These are phyloP conservation scores for Syngnathoides biaculeatus DNA, from an alignment of 2,113 vertebrate genomes.

Conservation along the genomic window DNA sequence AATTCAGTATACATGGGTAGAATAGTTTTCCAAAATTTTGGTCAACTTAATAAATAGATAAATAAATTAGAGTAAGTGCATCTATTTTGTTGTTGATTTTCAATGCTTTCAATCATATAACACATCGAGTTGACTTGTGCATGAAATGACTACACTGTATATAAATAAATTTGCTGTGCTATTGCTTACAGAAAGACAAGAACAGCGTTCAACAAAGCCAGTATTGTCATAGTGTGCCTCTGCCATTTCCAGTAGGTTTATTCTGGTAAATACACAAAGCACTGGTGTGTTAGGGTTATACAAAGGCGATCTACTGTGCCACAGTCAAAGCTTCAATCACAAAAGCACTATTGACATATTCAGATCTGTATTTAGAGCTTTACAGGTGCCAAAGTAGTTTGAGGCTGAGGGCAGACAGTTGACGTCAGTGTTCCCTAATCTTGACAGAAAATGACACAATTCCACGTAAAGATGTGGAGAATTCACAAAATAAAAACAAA, in stretches of 20 bases:
- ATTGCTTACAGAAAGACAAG: no score
- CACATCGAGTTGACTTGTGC: no score
- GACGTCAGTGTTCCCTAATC: neutral
- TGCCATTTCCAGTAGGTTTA: slow-evolving; percentile 40
- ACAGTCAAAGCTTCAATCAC: slow-evolving; percentile 28
- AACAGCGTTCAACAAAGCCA: slow-evolving; percentile 17
- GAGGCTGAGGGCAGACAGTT: neutral
- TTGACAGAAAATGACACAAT: neutral
- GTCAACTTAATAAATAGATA: no score
- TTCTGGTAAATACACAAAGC: slow-evolving; percentile 38
- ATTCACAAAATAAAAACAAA: neutral
- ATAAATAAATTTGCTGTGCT: neutral
- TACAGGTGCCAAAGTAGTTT: slow-evolving; percentile 6
- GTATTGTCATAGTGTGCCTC: slow-evolving; percentile 9
- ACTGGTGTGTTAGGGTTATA: slow-evolving; percentile 40
- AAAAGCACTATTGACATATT: slow-evolving; percentile 42
- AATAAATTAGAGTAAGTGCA: no score
- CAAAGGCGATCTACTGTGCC: slow-evolving; percentile 58
- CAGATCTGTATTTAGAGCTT: slow-evolving; percentile 6
- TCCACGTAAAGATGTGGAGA: neutral
- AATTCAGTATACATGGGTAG: no score
- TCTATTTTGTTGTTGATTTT: no score
- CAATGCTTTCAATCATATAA: no score
- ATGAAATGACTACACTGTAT: no score
- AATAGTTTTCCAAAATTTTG: no score